These are phyloP conservation scores for Lasioglossum albipes DNA, from an alignment of 1,140 invertebrate species.

Conservation along the genomic window DNA sequence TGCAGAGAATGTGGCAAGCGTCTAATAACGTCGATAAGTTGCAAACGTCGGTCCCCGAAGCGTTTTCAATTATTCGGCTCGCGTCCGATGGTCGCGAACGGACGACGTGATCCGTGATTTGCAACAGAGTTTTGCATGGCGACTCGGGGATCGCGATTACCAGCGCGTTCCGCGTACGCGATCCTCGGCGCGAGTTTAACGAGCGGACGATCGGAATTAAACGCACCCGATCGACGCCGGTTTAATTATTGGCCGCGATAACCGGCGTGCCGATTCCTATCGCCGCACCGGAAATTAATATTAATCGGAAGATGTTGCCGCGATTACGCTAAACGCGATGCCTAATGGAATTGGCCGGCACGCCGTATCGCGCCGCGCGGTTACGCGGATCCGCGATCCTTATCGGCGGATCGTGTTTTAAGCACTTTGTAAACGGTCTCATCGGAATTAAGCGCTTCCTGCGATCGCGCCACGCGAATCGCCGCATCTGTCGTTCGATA, in stretches of 20 bases:
- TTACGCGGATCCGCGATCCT: background rate
- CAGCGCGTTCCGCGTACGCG: background rate
- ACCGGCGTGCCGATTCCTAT: background rate
- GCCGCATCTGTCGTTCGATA: too few relatives aligned
- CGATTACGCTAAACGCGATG: background rate
- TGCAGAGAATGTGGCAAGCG: too few relatives aligned
- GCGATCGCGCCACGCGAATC: too few relatives aligned
- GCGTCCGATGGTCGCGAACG: too few relatives aligned
- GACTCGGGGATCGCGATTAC: too few relatives aligned
- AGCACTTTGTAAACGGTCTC: background rate
- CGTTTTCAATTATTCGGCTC: too few relatives aligned
- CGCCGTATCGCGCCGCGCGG: background rate
- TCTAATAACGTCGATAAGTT: too few relatives aligned
- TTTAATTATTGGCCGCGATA: constrained; percentile 28
- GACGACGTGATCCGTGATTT: too few relatives aligned
- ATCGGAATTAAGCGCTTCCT: background rate
- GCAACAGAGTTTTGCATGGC: background rate
- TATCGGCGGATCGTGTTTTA: background rate
- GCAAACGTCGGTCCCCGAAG: too few relatives aligned
- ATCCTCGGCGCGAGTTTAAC: background rate
- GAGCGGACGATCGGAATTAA: constrained; percentile 13
- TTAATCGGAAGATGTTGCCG: constrained; percentile 2
- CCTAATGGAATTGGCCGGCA: constrained; percentile 14
- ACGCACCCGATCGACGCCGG: background rate
- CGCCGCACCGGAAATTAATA: constrained; percentile 21